Evolutionary conservation across 2,888 invertebrate genomes (phyloP).

Genomic region (Petrophora chlorosata): DNA sequence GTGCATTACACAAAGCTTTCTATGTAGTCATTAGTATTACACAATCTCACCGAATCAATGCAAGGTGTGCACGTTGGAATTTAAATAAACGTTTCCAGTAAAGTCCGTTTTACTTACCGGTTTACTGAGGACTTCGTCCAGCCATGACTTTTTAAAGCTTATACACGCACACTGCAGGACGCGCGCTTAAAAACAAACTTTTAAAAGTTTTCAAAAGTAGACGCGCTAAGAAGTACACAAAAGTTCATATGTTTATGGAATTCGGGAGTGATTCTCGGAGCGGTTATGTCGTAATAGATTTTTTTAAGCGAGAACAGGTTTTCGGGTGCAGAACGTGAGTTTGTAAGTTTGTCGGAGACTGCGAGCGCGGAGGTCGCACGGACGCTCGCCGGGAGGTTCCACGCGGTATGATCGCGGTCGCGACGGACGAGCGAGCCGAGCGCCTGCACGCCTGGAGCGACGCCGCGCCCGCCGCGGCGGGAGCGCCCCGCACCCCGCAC

Average conservation of each 20-base stretch:
- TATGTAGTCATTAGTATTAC: constrained; percentile 22
- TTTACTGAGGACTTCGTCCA: constrained; percentile 72
- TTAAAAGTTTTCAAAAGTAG: constrained; percentile 63
- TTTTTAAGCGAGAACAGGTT: constrained; percentile 64
- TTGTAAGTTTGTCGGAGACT: constrained; percentile 65
- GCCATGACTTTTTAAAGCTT: constrained; percentile 65
- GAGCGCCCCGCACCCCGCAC: constrained; percentile 48
- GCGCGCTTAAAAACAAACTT: constrained; percentile 67
- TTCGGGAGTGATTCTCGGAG: constrained; percentile 49
- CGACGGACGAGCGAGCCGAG: constrained; percentile 58
- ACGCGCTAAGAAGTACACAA: constrained; percentile 40
- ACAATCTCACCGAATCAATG: constrained; percentile 25
- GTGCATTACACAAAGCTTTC: constrained; percentile 30
- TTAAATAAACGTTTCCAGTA: constrained; percentile 60
- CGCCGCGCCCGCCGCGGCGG: constrained; percentile 35
- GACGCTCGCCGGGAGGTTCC: constrained; percentile 61
- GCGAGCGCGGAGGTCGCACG: constrained; percentile 52
- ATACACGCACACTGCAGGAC: constrained; percentile 58
- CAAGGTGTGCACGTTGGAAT: constrained; percentile 35
- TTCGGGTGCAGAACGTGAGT: constrained; percentile 66
- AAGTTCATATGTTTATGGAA: constrained; percentile 33
- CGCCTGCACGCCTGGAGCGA: constrained; percentile 50
- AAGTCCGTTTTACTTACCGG: constrained; percentile 77
- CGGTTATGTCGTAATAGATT: constrained; percentile 49
- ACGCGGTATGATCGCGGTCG: constrained; percentile 59